phyloP scores from a whole-genome alignment of 2,797 vertebrate genomes.

The Phyllotis vaccarum region DNA sequence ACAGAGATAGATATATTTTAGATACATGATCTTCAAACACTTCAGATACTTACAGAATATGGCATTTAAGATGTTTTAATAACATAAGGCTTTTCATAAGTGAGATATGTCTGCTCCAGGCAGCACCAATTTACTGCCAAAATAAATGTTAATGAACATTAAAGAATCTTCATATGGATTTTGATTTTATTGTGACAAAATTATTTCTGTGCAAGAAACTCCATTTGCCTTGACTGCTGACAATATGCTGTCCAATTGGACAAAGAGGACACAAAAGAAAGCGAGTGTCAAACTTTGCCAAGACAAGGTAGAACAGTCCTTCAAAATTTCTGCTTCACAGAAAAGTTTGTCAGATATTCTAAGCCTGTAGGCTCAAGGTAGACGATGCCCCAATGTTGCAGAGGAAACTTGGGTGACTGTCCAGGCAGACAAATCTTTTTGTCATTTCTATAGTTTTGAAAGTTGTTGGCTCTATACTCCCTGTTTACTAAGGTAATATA shows the following conservation, averaged over 20 bases:
- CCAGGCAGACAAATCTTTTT: neutral
- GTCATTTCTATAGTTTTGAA: neutral
- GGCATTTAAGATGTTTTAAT: neutral
- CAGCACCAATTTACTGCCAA: neutral
- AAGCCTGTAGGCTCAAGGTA: neutral
- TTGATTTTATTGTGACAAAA: neutral
- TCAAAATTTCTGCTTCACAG: neutral
- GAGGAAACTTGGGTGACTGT: neutral
- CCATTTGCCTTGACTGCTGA: neutral
- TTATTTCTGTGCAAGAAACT: neutral
- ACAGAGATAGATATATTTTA: neutral
- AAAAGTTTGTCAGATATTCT: neutral
- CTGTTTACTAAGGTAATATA: neutral
- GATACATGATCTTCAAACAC: neutral
- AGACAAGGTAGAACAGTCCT: neutral
- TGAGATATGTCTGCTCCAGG: neutral
- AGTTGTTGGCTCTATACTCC: neutral
- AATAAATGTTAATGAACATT: neutral
- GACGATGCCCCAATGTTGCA: neutral
- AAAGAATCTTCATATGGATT: neutral
- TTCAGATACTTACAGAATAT: neutral
- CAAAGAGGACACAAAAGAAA: neutral
- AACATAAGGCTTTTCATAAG: neutral
- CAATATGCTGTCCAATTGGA: neutral
- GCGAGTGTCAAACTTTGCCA: neutral